Conservation (phyloP, 2,113 vertebrate species). For the Syngnathus typhle region DNA sequence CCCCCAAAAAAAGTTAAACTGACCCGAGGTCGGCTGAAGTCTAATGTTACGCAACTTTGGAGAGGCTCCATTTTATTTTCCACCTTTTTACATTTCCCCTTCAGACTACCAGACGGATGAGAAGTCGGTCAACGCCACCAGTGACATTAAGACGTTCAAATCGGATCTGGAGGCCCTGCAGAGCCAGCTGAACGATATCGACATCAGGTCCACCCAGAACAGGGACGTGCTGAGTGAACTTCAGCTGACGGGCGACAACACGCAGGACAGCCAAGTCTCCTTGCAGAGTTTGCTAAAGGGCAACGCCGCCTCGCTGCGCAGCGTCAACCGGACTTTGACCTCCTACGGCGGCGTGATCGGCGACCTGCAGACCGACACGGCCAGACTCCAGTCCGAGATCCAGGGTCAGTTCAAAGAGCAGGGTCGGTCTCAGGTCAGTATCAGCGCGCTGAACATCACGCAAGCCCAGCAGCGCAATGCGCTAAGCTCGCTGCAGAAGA, state of each 20-base stretch:
- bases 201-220: constrained; percentile 80
- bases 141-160: constrained; percentile 84
- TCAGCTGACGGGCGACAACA: constrained; percentile 73
- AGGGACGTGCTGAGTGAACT: constrained; percentile 82
- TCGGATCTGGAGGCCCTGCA: constrained; percentile 81
- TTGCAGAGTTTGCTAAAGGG: constrained; percentile 83
- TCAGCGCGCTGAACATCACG: constrained; percentile 86
- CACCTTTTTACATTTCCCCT: constrained; percentile 14
- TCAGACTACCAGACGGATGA: constrained; percentile 83
- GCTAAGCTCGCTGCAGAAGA: constrained; percentile 81
- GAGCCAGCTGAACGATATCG: constrained; percentile 80
- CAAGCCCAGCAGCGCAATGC: constrained; percentile 86
- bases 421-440: constrained; percentile 73
- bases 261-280: constrained; percentile 80
- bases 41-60: neutral
- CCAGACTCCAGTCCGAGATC: constrained; percentile 80
- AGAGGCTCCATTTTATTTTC: neutral
- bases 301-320: constrained; percentile 82
- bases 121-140: constrained; percentile 83
- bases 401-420: constrained; percentile 82
- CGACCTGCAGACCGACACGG: constrained; percentile 83
- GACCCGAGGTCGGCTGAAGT: neutral
- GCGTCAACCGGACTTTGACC: constrained; percentile 85
- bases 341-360: constrained; percentile 82
- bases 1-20: too few species aligned